Evolutionary conservation across 2,797 vertebrate species (phyloP).

Genomic region (Xenopus petersii): DNA sequence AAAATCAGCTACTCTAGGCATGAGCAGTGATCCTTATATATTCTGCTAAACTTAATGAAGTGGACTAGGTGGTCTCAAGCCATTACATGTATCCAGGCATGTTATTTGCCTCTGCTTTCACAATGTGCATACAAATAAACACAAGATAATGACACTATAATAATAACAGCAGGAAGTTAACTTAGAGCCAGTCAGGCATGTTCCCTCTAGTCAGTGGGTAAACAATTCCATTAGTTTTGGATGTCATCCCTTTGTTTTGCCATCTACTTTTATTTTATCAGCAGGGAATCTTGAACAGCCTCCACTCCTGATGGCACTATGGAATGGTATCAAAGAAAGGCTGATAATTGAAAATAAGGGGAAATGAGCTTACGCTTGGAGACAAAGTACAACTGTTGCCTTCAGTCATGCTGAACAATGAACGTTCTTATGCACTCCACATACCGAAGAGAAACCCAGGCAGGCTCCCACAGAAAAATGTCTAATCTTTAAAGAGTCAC

Average conservation of each 20-base stretch:
- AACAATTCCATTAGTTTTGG: neutral
- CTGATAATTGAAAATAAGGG: conserved; percentile 20
- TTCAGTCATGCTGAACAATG: conserved; percentile 10
- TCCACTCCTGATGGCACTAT: conserved; percentile 12
- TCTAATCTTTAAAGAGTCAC: neutral
- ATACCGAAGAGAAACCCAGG: neutral
- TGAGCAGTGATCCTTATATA: too few species aligned
- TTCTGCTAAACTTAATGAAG: neutral
- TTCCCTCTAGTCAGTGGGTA: conserved; percentile 9
- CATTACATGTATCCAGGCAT: neutral
- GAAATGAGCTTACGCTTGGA: conserved; percentile 17
- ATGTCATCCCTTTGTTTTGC: conserved; percentile 1
- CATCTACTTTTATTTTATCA: neutral
- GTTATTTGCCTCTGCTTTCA: conserved; percentile 13
- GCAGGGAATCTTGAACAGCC: conserved; percentile 26
- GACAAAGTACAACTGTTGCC: conserved; percentile 21
- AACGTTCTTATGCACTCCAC: neutral
- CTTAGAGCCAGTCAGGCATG: conserved; percentile 23
- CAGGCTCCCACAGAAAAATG: neutral
- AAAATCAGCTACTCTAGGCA: too few species aligned
- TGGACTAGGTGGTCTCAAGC: neutral
- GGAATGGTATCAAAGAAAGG: conserved; percentile 19
- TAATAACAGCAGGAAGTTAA: conserved; percentile 17
- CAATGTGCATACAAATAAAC: conserved; percentile 16
- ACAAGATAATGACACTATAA: conserved; percentile 1